phyloP scores from a whole-genome alignment of 2,113 vertebrate species.

The Athene cunicularia region DNA sequence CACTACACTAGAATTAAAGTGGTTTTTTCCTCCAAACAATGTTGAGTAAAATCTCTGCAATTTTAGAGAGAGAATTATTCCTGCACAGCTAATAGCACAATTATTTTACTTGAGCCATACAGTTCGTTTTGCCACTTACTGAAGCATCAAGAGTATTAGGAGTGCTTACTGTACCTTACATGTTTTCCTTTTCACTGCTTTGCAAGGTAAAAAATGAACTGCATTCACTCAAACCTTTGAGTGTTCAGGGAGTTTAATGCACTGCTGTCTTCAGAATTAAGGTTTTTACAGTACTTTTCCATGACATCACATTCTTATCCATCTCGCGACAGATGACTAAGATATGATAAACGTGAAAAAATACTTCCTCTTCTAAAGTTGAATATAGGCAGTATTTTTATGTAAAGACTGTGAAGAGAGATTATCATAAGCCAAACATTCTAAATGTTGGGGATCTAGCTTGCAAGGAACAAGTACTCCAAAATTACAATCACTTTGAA shows the following conservation, averaged over 20 bases:
- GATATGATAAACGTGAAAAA: background rate
- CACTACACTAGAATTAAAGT: background rate
- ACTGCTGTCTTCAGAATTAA: background rate
- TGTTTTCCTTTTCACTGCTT: too few species aligned
- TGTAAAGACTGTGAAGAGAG: background rate
- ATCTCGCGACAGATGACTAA: background rate
- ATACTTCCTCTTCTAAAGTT: background rate
- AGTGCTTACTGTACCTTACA: background rate
- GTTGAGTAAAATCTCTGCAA: background rate
- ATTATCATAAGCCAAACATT: background rate
- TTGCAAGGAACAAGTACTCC: background rate
- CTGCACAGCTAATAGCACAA: background rate
- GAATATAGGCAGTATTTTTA: background rate
- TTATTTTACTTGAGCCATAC: background rate
- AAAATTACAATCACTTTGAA: background rate
- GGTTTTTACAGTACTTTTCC: background rate
- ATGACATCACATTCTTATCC: background rate
- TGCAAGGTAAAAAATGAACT: background rate
- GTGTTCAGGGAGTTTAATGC: background rate
- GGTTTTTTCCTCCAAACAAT: rapidly evolving
- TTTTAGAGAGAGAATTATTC: background rate
- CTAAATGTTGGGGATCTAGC: background rate
- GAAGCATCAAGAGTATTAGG: background rate
- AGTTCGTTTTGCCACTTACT: background rate
- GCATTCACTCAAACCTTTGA: background rate